Evolutionary conservation across 2,113 vertebrate species (phyloP).

Genomic region (Balaenoptera acutorostrata): DNA sequence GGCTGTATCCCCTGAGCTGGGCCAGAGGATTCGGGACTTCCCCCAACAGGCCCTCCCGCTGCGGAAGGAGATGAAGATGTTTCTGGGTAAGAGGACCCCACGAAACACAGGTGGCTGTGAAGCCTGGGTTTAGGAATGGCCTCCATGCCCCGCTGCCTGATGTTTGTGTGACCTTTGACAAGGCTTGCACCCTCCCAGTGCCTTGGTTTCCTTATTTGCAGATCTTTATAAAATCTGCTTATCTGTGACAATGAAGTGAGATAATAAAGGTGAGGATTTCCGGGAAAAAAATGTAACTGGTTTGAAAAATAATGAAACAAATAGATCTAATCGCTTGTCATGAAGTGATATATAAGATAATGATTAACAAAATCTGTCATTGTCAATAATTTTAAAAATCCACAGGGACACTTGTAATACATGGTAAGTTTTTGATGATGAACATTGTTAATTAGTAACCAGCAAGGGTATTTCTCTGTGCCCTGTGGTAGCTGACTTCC

Average conservation of each 20-base stretch:
- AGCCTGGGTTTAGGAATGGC: neutral
- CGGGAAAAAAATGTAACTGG: neutral
- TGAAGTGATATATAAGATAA: neutral
- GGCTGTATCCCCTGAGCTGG: slow-evolving; percentile 65
- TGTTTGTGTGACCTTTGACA: neutral
- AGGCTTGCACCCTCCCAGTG: neutral
- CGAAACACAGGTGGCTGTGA: fast-evolving
- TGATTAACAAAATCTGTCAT: neutral
- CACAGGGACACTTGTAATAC: neutral
- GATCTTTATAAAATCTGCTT: neutral
- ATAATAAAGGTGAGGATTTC: neutral
- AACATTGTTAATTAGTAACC: neutral
- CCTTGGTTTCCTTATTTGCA: neutral
- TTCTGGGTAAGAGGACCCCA: slow-evolving; percentile 59
- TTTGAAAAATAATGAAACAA: neutral
- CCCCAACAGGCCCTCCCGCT: slow-evolving; percentile 26
- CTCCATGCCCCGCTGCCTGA: neutral
- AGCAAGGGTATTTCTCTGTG: neutral
- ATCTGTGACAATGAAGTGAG: neutral
- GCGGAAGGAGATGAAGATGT: slow-evolving; percentile 56
- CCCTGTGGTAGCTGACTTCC: neutral
- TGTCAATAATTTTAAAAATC: neutral
- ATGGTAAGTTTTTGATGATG: neutral
- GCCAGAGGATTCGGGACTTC: slow-evolving; percentile 68
- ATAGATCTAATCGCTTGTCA: neutral